phyloP scores from a whole-genome alignment of 2,888 invertebrate genomes.

The Tetranychus truncatus region DNA sequence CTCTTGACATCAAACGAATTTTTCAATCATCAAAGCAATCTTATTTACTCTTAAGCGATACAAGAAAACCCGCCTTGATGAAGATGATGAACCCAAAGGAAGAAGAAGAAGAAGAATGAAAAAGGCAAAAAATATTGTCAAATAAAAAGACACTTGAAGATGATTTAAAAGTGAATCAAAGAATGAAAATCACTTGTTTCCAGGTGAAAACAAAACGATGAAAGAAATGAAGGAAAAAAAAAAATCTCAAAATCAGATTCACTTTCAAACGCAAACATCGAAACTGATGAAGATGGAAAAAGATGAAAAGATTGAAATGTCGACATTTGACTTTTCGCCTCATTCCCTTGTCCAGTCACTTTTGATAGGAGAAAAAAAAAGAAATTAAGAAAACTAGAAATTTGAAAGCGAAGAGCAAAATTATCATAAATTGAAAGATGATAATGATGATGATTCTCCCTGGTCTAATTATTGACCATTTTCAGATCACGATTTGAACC shows the following conservation, averaged over 20 bases:
- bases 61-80: neutral
- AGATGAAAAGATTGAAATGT: neutral
- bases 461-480: slow-evolving; percentile 1
- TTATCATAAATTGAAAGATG: neutral
- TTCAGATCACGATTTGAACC: neutral
- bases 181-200: too few relatives aligned
- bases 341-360: neutral
- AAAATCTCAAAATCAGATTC: too few relatives aligned
- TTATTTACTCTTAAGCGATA: neutral
- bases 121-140: neutral
- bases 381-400: neutral
- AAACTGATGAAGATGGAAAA: neutral
- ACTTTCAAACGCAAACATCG: too few relatives aligned
- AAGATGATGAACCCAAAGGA: too few relatives aligned
- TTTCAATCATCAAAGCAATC: neutral
- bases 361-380: neutral
- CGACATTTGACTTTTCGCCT: neutral
- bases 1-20: neutral
- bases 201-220: too few relatives aligned
- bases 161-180: neutral
- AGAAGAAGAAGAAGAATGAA: neutral
- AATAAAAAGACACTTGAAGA: neutral
- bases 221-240: too few relatives aligned
- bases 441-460: neutral
- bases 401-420: neutral